A percentile compares a stretch with the other conserved stretches of the same genome.
Evolutionary conservation across 2,113 vertebrate genomes (phyloP).

Genomic region (Cichladusa arquata): DNA sequence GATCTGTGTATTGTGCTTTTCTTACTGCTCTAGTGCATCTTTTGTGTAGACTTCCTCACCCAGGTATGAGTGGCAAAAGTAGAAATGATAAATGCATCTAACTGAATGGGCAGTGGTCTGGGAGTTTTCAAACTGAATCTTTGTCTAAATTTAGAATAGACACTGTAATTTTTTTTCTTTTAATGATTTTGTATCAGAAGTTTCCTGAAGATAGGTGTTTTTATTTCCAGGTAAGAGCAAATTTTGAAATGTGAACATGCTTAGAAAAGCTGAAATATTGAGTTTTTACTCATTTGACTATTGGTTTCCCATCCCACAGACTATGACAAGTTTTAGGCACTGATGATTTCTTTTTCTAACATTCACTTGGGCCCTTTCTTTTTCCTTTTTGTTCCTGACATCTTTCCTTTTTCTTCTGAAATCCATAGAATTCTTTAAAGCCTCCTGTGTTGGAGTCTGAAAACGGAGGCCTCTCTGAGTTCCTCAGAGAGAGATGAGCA

Average conservation of each 20-base stretch:
- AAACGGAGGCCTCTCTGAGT: too few relatives aligned
- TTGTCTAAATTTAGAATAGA: not conserved
- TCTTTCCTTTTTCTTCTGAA: not conserved
- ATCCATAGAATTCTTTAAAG: not conserved
- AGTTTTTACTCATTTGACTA: not conserved
- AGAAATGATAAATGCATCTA: not conserved
- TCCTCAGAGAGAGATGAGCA: too few relatives aligned
- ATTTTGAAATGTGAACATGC: not conserved
- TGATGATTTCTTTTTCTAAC: not conserved
- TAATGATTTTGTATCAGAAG: not conserved
- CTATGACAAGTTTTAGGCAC: not conserved
- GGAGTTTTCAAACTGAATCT: not conserved
- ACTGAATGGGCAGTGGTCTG: not conserved
- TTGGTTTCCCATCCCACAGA: not conserved
- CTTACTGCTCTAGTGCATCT: not conserved
- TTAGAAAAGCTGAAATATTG: not conserved
- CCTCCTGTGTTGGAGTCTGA: too few relatives aligned
- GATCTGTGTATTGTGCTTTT: not conserved
- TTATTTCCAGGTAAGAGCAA: not conserved
- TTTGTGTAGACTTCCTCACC: not conserved
- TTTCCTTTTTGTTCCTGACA: not conserved
- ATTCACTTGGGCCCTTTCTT: not conserved
- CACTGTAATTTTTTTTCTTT: accelerated
- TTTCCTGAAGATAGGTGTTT: not conserved
- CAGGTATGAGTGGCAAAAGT: not conserved